phyloP scores from a whole-genome alignment of 2,797 vertebrate species.

The Acipenser oxyrinchus region DNA sequence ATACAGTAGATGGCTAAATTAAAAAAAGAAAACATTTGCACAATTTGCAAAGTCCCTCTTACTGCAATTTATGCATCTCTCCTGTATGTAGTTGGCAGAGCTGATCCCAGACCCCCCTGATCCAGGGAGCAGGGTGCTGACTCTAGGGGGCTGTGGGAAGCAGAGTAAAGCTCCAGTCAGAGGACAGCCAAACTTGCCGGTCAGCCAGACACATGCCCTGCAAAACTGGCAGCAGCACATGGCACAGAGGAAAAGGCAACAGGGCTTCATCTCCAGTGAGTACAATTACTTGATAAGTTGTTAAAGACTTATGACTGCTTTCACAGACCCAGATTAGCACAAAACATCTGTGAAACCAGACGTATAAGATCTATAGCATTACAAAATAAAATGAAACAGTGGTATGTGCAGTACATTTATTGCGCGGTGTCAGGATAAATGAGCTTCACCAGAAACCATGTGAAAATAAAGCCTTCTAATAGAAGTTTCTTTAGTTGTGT shows the following conservation, averaged over 20 bases:
- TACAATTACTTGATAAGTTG: neutral
- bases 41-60: neutral
- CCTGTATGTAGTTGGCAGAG: slow-evolving; percentile 54
- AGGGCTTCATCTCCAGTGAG: slow-evolving; percentile 69
- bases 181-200: slow-evolving; percentile 22
- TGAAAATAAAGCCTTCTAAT: too few relatives aligned
- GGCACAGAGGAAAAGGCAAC: slow-evolving; percentile 58
- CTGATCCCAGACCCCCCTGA: slow-evolving; percentile 35
- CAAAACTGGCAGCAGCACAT: slow-evolving; percentile 70
- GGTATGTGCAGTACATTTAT: too few relatives aligned
- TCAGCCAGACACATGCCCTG: slow-evolving; percentile 61
- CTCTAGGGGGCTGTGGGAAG: slow-evolving; percentile 14
- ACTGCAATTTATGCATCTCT: neutral
- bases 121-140: slow-evolving; percentile 16
- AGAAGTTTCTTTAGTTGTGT: too few relatives aligned
- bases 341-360: too few relatives aligned
- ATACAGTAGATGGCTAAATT: too few relatives aligned
- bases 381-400: too few relatives aligned
- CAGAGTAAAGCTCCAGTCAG: slow-evolving; percentile 13
- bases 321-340: too few relatives aligned
- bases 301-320: neutral
- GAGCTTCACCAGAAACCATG: too few relatives aligned
- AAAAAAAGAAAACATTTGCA: too few relatives aligned
- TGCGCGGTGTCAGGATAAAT: too few relatives aligned
- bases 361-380: too few relatives aligned